Conservation (phyloP, 1,140 invertebrate genomes). For the Augochlora pura region DNA sequence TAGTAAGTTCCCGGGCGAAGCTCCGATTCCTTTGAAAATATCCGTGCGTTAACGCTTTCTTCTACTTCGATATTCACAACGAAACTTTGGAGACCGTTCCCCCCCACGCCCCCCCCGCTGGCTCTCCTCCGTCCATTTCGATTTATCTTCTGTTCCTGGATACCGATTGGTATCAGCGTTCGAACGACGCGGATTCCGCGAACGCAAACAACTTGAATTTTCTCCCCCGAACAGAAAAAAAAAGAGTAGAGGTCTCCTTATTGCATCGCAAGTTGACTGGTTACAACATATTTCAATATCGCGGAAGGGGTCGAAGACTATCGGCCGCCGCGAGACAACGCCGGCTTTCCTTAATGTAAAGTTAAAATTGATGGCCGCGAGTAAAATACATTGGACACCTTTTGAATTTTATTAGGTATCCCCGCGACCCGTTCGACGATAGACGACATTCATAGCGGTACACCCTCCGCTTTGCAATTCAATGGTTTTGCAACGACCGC, state of each 20-base stretch:
- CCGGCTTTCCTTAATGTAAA: conserved; percentile 22
- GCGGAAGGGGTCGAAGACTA: conserved; percentile 41
- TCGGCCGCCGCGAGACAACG: conserved; percentile 28
- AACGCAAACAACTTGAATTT: conserved; percentile 67
- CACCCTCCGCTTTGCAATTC: conserved; percentile 35
- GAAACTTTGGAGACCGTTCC: conserved; percentile 47
- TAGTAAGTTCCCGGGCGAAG: conserved; percentile 30
- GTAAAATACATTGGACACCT: conserved; percentile 55
- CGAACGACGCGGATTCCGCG: conserved; percentile 48
- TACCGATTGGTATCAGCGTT: conserved; percentile 42
- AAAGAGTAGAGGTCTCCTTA: conserved; percentile 57
- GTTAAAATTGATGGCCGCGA: conserved; percentile 56
- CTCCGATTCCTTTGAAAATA: conserved; percentile 38
- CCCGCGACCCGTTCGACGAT: conserved; percentile 3
- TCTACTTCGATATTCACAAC: conserved; percentile 66
- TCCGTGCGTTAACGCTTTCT: conserved; percentile 22
- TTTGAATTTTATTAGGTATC: conserved; percentile 49
- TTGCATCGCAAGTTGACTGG: conserved; percentile 60
- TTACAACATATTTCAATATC: conserved; percentile 67
- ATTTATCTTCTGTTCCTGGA: conserved; percentile 51
- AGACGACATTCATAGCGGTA: conserved; percentile 33
- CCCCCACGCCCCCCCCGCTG: not conserved
- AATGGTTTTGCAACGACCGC: conserved; percentile 14
- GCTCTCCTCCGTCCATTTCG: conserved; percentile 34
- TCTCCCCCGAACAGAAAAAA: conserved; percentile 42